A percentile compares a stretch with the other conserved stretches of the same genome.
These are phyloP conservation scores for Lophotriccus pileatus DNA, from an alignment of 2,797 vertebrate species.

Conservation along the genomic window DNA sequence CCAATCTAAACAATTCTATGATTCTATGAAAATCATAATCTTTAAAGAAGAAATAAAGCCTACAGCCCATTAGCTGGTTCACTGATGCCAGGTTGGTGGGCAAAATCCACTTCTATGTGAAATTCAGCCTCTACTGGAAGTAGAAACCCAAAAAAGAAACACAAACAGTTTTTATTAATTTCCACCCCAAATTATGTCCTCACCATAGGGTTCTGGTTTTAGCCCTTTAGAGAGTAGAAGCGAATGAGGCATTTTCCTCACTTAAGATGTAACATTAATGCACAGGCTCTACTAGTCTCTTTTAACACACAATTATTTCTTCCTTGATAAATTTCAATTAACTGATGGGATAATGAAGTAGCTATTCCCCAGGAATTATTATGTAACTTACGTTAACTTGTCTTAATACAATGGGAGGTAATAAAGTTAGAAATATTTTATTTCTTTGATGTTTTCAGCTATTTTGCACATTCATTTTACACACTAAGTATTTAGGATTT, in stretches of 20 bases:
- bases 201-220: neutral
- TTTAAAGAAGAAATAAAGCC: neutral
- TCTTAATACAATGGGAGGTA: neutral
- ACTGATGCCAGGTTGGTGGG: neutral
- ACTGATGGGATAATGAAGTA: constrained; percentile 11
- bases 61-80: neutral
- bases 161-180: neutral
- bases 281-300: neutral
- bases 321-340: neutral
- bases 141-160: neutral
- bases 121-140: neutral
- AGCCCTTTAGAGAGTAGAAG: neutral
- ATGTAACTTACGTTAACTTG: neutral
- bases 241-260: neutral
- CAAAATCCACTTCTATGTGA: neutral
- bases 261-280: neutral
- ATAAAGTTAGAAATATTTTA: neutral
- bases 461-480: neutral
- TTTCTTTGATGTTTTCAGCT: neutral
- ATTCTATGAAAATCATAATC: neutral
- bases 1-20: neutral
- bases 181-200: neutral
- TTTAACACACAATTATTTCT: neutral
- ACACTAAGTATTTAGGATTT: neutral
- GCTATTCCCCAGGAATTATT: neutral